phyloP scores from a whole-genome alignment of 2,888 invertebrate genomes.

The Drosophila emarginata region DNA sequence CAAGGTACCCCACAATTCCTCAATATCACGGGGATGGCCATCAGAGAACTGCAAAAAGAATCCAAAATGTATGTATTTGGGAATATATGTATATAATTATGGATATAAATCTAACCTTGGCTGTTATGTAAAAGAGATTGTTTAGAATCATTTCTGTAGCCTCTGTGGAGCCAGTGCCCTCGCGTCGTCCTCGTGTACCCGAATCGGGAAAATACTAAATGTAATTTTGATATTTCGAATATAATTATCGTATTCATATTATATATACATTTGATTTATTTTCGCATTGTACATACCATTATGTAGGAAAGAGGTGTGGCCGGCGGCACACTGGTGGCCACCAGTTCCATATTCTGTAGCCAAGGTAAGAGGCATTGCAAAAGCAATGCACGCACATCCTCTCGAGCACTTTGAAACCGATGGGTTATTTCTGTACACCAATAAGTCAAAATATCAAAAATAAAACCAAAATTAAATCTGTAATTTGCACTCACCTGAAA shows the following conservation, averaged over 20 bases:
- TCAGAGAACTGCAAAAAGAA: slow-evolving; percentile 90
- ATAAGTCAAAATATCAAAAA: not conserved
- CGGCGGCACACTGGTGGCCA: slow-evolving; percentile 98
- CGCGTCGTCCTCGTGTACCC: slow-evolving; percentile 89
- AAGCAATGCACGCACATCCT: slow-evolving; percentile 94
- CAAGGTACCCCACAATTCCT: slow-evolving; percentile 97
- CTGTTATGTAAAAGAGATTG: slow-evolving; percentile 98
- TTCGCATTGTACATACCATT: slow-evolving; percentile 84
- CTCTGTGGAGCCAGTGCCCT: slow-evolving; percentile 98
- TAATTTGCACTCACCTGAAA: slow-evolving; percentile 91
- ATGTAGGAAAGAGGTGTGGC: slow-evolving; percentile 92
- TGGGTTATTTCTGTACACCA: slow-evolving; percentile 93
- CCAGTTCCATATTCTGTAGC: slow-evolving; percentile 99
- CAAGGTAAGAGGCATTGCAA: slow-evolving; percentile 97
- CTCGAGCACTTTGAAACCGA: slow-evolving; percentile 96
- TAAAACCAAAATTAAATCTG: not conserved
- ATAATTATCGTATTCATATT: too few relatives aligned
- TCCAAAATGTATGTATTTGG: not conserved
- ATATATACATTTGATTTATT: slow-evolving; percentile 15
- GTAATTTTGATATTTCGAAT: too few relatives aligned
- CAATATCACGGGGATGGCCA: slow-evolving; percentile 96
- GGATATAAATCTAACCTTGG: slow-evolving; percentile 87
- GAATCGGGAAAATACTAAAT: slow-evolving; percentile 84
- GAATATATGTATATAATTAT: too few relatives aligned
- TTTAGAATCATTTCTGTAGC: slow-evolving; percentile 99